These are phyloP conservation scores for Neoarius graeffei DNA, from an alignment of 2,113 vertebrate species.

Conservation along the genomic window DNA sequence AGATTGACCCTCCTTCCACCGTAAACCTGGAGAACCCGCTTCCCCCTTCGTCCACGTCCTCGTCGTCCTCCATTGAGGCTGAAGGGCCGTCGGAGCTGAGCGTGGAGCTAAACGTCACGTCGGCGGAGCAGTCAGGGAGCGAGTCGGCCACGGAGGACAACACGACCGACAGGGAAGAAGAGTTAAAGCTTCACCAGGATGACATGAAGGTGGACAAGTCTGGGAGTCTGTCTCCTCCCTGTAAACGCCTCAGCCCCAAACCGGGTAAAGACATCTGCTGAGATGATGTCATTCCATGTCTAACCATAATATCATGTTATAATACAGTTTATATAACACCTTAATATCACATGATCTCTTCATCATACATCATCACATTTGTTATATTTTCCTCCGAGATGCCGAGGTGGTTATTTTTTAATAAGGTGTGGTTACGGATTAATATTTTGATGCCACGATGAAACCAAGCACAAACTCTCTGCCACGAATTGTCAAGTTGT, in stretches of 20 bases:
- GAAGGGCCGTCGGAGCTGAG: conserved; percentile 77
- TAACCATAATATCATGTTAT: not conserved
- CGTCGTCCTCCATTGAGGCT: conserved; percentile 70
- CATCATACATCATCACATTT: not conserved
- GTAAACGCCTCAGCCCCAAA: conserved; percentile 92
- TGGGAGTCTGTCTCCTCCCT: conserved; percentile 76
- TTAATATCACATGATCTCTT: not conserved
- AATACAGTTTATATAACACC: not conserved
- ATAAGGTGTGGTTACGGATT: not conserved
- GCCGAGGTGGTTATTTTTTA: not conserved
- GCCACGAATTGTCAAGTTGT: not conserved
- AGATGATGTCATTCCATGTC: not conserved
- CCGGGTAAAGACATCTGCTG: conserved; percentile 74
- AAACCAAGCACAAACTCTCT: not conserved
- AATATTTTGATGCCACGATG: not conserved
- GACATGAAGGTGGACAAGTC: conserved; percentile 84
- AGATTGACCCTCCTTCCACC: conserved; percentile 57
- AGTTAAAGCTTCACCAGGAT: conserved; percentile 78
- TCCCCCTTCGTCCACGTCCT: conserved; percentile 64
- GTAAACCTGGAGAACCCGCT: conserved; percentile 74
- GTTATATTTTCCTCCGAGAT: not conserved
- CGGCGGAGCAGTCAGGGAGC: conserved; percentile 90
- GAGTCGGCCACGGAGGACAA: conserved; percentile 92
- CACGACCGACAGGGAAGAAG: conserved; percentile 83
- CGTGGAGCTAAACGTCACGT: conserved; percentile 87